Evolutionary conservation across 2,797 vertebrate species (phyloP), one percentile per base, ranked within the genome.

Genomic region (Trachurus trachurus): DNA sequence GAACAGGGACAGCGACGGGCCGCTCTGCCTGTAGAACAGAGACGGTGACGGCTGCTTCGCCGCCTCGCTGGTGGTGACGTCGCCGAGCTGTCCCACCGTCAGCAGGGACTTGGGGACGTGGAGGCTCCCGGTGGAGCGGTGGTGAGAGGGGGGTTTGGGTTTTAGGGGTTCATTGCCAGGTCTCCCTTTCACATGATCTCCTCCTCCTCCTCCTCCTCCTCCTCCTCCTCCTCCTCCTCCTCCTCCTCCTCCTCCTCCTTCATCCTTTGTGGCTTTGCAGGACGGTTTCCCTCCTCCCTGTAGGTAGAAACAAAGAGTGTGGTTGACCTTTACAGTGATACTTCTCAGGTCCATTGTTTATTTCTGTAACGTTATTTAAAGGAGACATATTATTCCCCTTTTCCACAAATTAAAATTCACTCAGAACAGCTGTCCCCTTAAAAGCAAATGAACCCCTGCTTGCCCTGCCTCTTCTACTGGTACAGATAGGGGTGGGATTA

Each of bases 21-120:
- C 83, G 0, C 81, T 78, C 13, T 89, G 90, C 68, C 85, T 89
- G 63, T 85, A 92, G 58, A 94, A 93, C 0, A 92, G 37, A n/a
- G 84, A 81, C 0, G 87, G 80, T 0, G 94, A 89, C 0, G 74
- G 31, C 12, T 44, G 74, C 64, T 68, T 78, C 15, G 16, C 60
- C 15, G 16, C 60, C n/a, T 85, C 76, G 1, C 22, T 53, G 6
- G 34, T 6, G 34, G 5, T 37, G 34, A 7, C 34, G 34, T 8
- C 8, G 7, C 34, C 8, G 34, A 37, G 34, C 34, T 37, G 34
- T 7, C 34, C 5, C 1, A 44, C 15, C 5, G 42, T 13, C 15
- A 70, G 53, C 1, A 68, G 74, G 8, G 84, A 67, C 31, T 78
- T 84, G 29, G 73, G 71, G 13, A 76, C 13, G 0, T 87, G 85